These are phyloP conservation scores for Mormyrus lacerda DNA, from an alignment of 2,113 vertebrate genomes.

Conservation along the genomic window DNA sequence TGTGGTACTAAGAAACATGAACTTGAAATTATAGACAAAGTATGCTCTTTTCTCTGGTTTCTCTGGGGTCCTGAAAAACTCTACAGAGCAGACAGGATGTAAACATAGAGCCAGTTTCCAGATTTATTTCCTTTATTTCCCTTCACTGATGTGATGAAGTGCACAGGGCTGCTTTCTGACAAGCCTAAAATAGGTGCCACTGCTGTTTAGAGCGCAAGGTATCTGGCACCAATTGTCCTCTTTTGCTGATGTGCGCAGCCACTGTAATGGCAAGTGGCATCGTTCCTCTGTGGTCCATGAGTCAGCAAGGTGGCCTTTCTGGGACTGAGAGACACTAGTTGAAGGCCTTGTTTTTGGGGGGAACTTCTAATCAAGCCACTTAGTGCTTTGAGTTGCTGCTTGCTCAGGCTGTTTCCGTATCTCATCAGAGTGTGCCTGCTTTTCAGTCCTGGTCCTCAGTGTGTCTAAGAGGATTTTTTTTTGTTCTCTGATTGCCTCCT, in stretches of 20 bases:
- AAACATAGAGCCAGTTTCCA: not conserved
- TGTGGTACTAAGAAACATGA: not conserved
- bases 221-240: not conserved
- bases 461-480: not conserved
- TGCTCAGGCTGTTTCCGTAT: not conserved
- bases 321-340: not conserved
- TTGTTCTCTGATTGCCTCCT: not conserved
- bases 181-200: not conserved
- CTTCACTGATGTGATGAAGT: not conserved
- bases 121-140: conserved; percentile 1
- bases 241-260: not conserved
- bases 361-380: not conserved
- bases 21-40: not conserved
- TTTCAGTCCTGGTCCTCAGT: not conserved
- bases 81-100: not conserved
- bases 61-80: not conserved
- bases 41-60: not conserved
- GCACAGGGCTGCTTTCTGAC: conserved; percentile 10
- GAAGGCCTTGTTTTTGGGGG: not conserved
- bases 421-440: not conserved
- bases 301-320: conserved; percentile 38
- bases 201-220: not conserved
- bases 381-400: not conserved
- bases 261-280: conserved; percentile 49
- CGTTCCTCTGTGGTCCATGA: conserved; percentile 50